A percentile compares a stretch with the other conserved stretches of the same genome.
Evolutionary conservation across 1,140 invertebrate species (phyloP).

Genomic region (Macrocentrus cingulum): DNA sequence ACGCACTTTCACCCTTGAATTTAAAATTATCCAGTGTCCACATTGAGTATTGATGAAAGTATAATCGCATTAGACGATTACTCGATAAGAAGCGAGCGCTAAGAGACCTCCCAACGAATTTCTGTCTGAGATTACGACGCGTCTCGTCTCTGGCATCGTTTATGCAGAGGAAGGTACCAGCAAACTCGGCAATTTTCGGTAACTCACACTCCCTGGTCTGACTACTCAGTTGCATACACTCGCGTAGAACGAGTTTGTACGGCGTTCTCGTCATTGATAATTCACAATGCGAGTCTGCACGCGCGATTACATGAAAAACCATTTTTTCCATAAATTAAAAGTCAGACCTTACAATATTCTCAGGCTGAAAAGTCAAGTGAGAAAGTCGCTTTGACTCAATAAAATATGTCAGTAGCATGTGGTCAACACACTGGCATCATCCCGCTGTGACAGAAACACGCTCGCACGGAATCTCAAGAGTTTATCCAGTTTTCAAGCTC

Average conservation of each 20-base stretch:
- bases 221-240: too few species aligned
- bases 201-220: neutral
- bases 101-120: neutral
- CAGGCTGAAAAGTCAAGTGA: neutral
- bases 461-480: constrained; percentile 23
- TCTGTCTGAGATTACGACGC: constrained; percentile 16
- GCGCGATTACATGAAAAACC: too few species aligned
- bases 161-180: constrained; percentile 19
- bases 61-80: constrained; percentile 26
- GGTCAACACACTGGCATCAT: constrained; percentile 18
- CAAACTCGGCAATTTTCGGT: constrained; percentile 13
- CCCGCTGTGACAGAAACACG: constrained; percentile 13
- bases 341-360: too few species aligned
- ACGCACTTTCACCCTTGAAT: neutral
- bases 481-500: neutral
- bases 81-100: constrained; percentile 11
- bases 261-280: constrained; percentile 18
- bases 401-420: constrained; percentile 32
- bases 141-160: constrained; percentile 27
- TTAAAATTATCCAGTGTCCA: neutral
- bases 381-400: constrained; percentile 22
- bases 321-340: too few species aligned
- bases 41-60: constrained; percentile 22
- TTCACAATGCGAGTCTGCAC: constrained; percentile 1
- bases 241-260: constrained; percentile 3